Percentiles rank a stretch among this genome's conserved stretches.
Evolutionary conservation across 92 coral and sea anemone genomes (phyloP).

Genomic region (Paramuricea clavata): DNA sequence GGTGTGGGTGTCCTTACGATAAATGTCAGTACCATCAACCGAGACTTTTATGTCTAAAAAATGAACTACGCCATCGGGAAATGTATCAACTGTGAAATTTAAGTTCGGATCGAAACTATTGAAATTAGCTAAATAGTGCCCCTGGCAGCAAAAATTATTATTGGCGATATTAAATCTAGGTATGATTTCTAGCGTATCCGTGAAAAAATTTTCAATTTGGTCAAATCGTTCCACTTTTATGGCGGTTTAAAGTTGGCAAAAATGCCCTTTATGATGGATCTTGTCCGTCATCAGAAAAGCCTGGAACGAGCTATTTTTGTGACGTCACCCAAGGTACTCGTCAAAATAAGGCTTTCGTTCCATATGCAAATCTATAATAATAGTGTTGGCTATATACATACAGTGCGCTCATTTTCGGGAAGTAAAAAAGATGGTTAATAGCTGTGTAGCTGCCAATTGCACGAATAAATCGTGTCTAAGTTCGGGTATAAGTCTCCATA

Average conservation of each 20-base stretch:
- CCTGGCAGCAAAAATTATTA: neutral
- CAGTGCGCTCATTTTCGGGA: neutral
- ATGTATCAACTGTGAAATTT: too few relatives aligned
- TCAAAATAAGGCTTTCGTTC: too few relatives aligned
- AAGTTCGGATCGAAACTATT: too few relatives aligned
- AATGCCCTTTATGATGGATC: neutral
- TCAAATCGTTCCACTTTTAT: constrained; percentile 4
- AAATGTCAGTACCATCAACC: too few relatives aligned
- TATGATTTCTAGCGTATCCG: neutral
- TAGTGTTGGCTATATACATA: neutral
- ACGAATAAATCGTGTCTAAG: constrained; percentile 1
- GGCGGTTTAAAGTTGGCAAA: constrained; percentile 11
- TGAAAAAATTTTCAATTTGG: neutral
- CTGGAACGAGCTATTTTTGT: neutral
- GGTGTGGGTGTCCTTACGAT: too few relatives aligned
- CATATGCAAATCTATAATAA: too few relatives aligned
- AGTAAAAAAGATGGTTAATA: constrained; percentile 11
- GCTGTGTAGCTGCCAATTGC: constrained; percentile 25
- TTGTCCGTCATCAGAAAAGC: neutral
- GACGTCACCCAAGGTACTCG: constrained; percentile 40
- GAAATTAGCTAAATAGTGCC: neutral
- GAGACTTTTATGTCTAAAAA: too few relatives aligned
- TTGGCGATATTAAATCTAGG: neutral
- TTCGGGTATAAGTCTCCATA: neutral
- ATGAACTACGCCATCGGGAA: too few relatives aligned